A percentile compares a stretch with the other conserved stretches of the same genome.
Conservation (phyloP, 1,140 invertebrate genomes). For the Pentalonia nigronervosa region DNA sequence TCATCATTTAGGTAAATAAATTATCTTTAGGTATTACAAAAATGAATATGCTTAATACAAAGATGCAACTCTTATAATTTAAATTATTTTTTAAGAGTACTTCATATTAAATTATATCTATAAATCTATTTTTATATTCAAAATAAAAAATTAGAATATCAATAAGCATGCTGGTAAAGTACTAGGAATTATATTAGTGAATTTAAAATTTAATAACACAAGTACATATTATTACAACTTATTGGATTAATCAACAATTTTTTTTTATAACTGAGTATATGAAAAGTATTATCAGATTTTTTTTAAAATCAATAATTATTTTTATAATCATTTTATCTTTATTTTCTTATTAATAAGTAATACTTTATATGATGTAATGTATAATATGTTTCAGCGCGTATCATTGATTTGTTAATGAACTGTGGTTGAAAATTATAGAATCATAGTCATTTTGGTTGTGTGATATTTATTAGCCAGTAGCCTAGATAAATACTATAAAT, state of each 20-base stretch:
- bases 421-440: not conserved
- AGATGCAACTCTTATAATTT: constrained; percentile 6
- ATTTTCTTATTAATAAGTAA: constrained; percentile 1
- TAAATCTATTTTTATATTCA: constrained; percentile 18
- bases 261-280: not conserved
- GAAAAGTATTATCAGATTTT: constrained; percentile 8
- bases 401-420: not conserved
- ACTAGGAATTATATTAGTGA: not conserved
- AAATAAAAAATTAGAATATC: not conserved
- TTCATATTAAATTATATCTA: constrained; percentile 21
- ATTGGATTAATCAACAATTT: not conserved
- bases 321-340: not conserved
- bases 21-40: constrained; percentile 17
- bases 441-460: not conserved
- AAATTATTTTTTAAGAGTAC: not conserved
- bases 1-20: constrained; percentile 22
- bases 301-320: not conserved
- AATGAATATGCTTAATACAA: not conserved
- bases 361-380: not conserved
- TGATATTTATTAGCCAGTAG: not conserved
- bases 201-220: not conserved
- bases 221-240: constrained; percentile 8
- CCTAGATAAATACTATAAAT: not conserved
- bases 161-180: not conserved
- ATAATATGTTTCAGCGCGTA: not conserved